Base-by-base conservation (phyloP, 2,113 vertebrate species). In the Otis tarda region DNA sequence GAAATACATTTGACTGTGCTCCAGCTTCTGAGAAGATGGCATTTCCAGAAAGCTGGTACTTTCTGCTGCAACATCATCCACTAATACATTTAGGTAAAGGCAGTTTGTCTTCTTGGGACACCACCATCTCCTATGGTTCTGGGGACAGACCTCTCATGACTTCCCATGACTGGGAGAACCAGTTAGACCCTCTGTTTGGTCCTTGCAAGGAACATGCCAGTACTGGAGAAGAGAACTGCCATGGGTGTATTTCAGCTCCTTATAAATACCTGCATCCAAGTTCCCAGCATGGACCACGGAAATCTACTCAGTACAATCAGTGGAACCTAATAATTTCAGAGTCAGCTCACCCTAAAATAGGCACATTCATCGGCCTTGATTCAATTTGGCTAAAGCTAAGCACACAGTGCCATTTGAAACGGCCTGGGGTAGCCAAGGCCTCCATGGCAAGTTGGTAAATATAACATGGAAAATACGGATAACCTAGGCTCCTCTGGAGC, bases 1-100 rank as follows among this genome's bases (percentile, higher is more conserved):
- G 90, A 85, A 95, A 83, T n/a, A 39, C 22, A 16, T 39, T 80
- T 90, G 75, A 76, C 24, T 83, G 15, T 70, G 27, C 68, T 70
- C 50, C 73, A 83, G n/a, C 24, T 87, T 59, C 37, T 47, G 47
- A 78, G 60, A 93, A 71, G 52, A 30, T 8, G n/a, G 37, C 30
- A 49, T 37, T 94, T 84, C 30, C 43, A 49, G 31, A 43, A 79
- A 60, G 10, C 1, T 55, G 56, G 19, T 31, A 35, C 17, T 43
- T 14, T 49, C 31, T 65, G 31, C 52, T 78, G 13, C 33, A 23
- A 70, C 20, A 43, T 52, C 12, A 60, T 33, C 8, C 25, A 35
- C 13, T 27, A 64, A 63, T 37, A 56, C 82, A 89, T 60, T 59
- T 9, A 87, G 22, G n/a, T 57, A 60, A 86, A 71, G 56, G 27